Evolutionary conservation across 2,113 vertebrate genomes (phyloP), one percentile per base, ranked within the genome.

Genomic region (Bagarius yarrelli): DNA sequence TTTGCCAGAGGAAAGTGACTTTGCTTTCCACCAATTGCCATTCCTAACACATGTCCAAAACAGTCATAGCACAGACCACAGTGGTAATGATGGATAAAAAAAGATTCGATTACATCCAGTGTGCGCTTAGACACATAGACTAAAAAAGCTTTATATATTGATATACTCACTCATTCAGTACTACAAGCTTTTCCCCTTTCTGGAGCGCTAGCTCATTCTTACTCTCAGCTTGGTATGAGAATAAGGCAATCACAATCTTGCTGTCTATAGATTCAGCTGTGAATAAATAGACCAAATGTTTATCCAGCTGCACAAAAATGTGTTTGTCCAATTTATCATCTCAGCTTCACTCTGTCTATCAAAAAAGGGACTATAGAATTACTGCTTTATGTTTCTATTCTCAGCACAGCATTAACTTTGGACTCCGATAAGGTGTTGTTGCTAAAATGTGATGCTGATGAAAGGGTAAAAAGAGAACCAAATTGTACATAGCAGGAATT

Each of bases 141-240:
- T 59, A 32, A 44, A 27, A 12, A 57, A 34, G 18, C 25, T 1
- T 3, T 4, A 19, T 18, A 71, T 50, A 52, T 40, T 34, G 50
- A 36, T 52, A 8, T 80, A 84, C 83, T 84, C 69, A 84, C 83
- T 69, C 21, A 2, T 80, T 47, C 66, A 84, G 21, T 63, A 84
- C 21, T 72, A 81, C 19, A 2, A 84, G 30, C 15, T 36, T 84
- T 25, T 84, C 83, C 59, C 83, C 83, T 56, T 84, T 84, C 23
- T 40, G 55, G 21, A 84, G 81, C 21, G 44, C 15, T 50, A 84
- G 57, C 21, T 84, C 73, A 4, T 32, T 55, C 18, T 30, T 76
- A 21, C 72, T 63, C 4, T 12, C 56, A 12, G 83, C 56, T 16
- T 81, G 19, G 63, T 71, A 81, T 76, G 83, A 30, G 34, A 36